Conservation (phyloP, 2,888 invertebrate genomes). For the Andrena praecox region DNA sequence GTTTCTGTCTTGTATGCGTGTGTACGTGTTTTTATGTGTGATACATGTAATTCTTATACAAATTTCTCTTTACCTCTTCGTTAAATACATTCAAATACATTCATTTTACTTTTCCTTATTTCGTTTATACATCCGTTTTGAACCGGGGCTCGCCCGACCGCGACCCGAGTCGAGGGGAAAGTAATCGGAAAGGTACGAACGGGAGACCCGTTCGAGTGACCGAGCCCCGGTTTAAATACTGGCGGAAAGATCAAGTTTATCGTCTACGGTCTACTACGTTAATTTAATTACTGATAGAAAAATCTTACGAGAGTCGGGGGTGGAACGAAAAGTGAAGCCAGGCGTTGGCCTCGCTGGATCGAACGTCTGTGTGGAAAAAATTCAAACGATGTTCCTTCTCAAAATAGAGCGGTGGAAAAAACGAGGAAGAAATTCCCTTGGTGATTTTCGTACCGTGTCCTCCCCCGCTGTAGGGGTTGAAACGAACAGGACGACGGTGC, state of each 20-base stretch:
- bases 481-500: neutral
- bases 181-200: neutral
- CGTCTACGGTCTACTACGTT: constrained; percentile 71
- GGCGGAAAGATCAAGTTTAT: constrained; percentile 73
- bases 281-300: constrained; percentile 78
- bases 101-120: constrained; percentile 6
- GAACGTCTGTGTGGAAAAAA: neutral
- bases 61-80: constrained; percentile 26
- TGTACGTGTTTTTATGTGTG: constrained; percentile 16
- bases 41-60: constrained; percentile 17
- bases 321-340: constrained; percentile 1
- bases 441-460: neutral
- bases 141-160: constrained; percentile 54
- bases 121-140: constrained; percentile 35
- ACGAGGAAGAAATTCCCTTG: no score
- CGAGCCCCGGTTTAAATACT: constrained; percentile 71
- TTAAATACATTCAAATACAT: constrained; percentile 47
- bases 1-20: constrained; percentile 33
- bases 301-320: constrained; percentile 57
- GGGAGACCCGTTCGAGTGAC: neutral
- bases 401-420: no score
- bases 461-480: neutral
- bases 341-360: constrained; percentile 17
- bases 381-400: no score
- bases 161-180: constrained; percentile 1